phyloP scores from a whole-genome alignment of 2,888 invertebrate species.

The Apotomis betuletana region DNA sequence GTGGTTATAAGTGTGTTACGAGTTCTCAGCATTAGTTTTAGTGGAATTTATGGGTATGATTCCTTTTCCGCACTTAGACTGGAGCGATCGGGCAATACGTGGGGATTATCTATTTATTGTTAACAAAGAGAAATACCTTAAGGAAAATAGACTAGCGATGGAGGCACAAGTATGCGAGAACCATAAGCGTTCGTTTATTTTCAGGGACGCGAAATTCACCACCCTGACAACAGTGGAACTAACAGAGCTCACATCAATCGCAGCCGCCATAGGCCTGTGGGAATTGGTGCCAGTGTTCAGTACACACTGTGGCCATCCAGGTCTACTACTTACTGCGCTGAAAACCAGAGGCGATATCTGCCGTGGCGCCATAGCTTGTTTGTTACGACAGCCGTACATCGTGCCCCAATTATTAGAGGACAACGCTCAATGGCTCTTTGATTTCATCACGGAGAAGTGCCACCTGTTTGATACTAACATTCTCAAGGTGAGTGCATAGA shows the following conservation, averaged over 20 bases:
- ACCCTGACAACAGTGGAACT: conserved; percentile 61
- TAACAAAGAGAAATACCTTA: no score
- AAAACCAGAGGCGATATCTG: conserved; percentile 63
- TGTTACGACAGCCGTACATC: conserved; percentile 62
- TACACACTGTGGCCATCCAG: conserved; percentile 67
- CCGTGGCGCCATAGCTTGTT: conserved; percentile 66
- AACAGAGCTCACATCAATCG: conserved; percentile 64
- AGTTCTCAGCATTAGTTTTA: no score
- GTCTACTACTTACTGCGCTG: conserved; percentile 63
- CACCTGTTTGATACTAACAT: conserved; percentile 78
- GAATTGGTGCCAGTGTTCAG: conserved; percentile 71
- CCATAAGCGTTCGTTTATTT: conserved; percentile 43
- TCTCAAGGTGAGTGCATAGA: conserved; percentile 74
- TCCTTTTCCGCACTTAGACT: no score
- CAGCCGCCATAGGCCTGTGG: conserved; percentile 78
- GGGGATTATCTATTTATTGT: no score
- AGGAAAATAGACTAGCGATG: no score
- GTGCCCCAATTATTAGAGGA: conserved; percentile 71
- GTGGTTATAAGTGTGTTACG: no score
- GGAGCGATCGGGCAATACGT: no score
- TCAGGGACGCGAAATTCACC: conserved; percentile 69
- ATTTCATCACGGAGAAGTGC: conserved; percentile 80
- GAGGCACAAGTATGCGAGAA: no score
- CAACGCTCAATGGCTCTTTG: conserved; percentile 77
- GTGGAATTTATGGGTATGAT: no score